Evolutionary conservation across 2,113 vertebrate genomes (phyloP).

Genomic region (Uropsilus gracilis): DNA sequence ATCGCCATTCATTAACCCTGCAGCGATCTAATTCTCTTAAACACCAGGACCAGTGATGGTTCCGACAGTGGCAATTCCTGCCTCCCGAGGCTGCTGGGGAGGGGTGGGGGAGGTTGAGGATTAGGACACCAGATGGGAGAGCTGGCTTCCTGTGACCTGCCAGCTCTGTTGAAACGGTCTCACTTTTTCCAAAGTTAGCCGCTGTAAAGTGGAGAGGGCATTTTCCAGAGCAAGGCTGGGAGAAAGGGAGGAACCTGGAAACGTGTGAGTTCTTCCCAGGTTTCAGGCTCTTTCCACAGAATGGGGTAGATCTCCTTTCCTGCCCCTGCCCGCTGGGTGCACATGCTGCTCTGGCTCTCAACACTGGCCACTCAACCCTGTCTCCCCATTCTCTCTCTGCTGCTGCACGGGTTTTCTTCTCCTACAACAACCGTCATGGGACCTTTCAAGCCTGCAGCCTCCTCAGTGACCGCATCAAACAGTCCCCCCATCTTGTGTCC

Average conservation of each 20-base stretch:
- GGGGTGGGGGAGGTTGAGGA: not conserved
- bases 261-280: not conserved
- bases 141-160: not conserved
- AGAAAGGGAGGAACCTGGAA: not conserved
- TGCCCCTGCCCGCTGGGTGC: no score
- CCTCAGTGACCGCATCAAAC: not conserved
- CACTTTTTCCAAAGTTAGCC: not conserved
- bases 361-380: not conserved
- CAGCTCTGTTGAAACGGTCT: not conserved
- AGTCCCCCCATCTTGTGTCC: not conserved
- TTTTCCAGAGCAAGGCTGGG: not conserved
- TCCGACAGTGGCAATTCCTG: not conserved
- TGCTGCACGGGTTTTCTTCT: not conserved
- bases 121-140: not conserved
- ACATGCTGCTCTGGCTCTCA: not conserved
- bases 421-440: not conserved
- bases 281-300: not conserved
- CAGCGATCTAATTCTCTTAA: not conserved
- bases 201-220: not conserved
- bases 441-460: not conserved
- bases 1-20: not conserved
- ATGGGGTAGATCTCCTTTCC: not conserved
- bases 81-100: not conserved
- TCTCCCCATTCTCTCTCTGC: not conserved
- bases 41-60: not conserved